Percentiles rank a stretch among this genome's conserved stretches.
Conservation (phyloP, 2,113 vertebrate genomes). For the Ivindomyrus marchei region DNA sequence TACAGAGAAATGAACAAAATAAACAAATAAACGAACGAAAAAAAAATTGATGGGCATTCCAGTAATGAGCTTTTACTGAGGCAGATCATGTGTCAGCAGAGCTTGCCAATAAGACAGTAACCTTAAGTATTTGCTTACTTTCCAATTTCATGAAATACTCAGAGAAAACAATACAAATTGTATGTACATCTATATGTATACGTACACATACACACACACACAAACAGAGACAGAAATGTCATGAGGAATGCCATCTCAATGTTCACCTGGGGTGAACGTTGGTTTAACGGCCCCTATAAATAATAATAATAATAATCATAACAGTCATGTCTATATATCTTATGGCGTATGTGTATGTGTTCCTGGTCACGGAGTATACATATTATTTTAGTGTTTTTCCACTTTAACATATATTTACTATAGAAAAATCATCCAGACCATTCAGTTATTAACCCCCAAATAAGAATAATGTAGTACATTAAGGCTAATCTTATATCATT, state of each 20-base stretch:
- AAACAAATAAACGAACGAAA: not conserved
- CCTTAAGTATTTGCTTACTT: constrained; percentile 6
- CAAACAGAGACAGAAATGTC: not conserved
- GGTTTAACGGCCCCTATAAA: not conserved
- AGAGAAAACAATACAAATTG: not conserved
- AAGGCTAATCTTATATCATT: constrained; percentile 33
- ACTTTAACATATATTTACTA: not conserved
- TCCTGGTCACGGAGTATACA: not conserved
- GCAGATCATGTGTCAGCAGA: constrained; percentile 43
- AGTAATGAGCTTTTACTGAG: constrained; percentile 40
- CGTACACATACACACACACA: not conserved
- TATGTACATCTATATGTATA: not conserved
- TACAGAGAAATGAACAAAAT: not conserved
- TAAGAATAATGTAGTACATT: constrained; percentile 33
- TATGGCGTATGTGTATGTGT: not conserved
- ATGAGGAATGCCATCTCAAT: not conserved
- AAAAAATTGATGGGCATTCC: constrained; percentile 29
- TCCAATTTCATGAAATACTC: constrained; percentile 15
- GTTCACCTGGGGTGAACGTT: not conserved
- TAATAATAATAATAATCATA: not conserved
- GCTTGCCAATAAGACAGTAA: constrained; percentile 29
- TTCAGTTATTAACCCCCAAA: constrained; percentile 12
- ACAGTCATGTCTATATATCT: not conserved
- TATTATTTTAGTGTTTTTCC: constrained; percentile 4
- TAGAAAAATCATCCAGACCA: constrained; percentile 3